phyloP scores from a whole-genome alignment of 2,888 invertebrate species.

The Eueremaeus valkanovi region DNA sequence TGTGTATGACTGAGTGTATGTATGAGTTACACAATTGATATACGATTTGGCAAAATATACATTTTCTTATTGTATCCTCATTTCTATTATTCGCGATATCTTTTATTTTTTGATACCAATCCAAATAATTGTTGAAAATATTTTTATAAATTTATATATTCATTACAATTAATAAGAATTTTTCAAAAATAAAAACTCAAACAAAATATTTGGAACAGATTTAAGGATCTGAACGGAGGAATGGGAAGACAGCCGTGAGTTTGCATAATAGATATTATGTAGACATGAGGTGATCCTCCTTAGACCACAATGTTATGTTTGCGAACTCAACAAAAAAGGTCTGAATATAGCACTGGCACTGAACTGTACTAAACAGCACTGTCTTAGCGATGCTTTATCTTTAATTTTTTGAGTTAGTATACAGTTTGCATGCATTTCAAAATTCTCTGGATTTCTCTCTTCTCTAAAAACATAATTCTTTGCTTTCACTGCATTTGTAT shows the following conservation, averaged over 20 bases:
- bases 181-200: too few relatives aligned
- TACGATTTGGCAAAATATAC: neutral
- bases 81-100: slow-evolving; percentile 21
- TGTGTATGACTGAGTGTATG: neutral
- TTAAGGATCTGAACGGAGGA: neutral
- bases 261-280: neutral
- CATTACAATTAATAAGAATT: too few relatives aligned
- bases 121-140: neutral
- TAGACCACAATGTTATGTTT: slow-evolving; percentile 1
- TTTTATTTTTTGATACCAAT: neutral
- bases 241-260: neutral
- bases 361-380: too few relatives aligned
- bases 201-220: neutral
- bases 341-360: neutral
- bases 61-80: slow-evolving; percentile 14
- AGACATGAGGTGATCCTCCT: neutral
- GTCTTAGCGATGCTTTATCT: neutral
- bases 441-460: neutral
- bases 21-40: slow-evolving; percentile 26
- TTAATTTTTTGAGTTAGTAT: neutral
- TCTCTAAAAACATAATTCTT: slow-evolving; percentile 29
- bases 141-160: neutral
- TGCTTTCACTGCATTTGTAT: slow-evolving; percentile 29
- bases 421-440: slow-evolving; percentile 8
- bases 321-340: neutral